Evolutionary conservation across 1,140 invertebrate genomes (phyloP).

Genomic region (Ditylenchus dipsaci): DNA sequence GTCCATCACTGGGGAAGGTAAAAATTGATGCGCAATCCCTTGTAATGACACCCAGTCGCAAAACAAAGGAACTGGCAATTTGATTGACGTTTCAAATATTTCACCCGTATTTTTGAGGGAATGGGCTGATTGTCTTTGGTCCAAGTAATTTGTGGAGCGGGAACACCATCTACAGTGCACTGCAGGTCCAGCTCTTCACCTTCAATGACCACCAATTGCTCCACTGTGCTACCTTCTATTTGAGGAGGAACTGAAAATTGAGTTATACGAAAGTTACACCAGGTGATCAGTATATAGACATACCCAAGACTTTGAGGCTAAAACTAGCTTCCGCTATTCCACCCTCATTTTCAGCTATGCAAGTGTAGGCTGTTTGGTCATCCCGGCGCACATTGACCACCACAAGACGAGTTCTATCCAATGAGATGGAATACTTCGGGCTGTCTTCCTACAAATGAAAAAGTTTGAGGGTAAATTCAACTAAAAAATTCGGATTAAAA

Average conservation of each 20-base stretch:
- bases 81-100: background rate
- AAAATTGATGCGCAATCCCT: too few species aligned
- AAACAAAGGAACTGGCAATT: too few species aligned
- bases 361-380: conserved; percentile 75
- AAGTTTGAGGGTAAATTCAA: background rate
- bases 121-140: conserved; percentile 31
- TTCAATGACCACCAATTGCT: conserved; percentile 70
- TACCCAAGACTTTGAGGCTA: conserved; percentile 62
- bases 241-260: conserved; percentile 60
- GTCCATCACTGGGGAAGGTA: too few species aligned
- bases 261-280: conserved; percentile 11
- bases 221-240: conserved; percentile 39
- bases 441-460: background rate
- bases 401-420: conserved; percentile 61
- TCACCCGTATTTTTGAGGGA: background rate
- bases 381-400: conserved; percentile 72
- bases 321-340: conserved; percentile 65
- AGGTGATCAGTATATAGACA: too few species aligned
- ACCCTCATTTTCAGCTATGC: conserved; percentile 74
- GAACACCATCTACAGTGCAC: conserved; percentile 43
- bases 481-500: background rate
- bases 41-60: too few species aligned
- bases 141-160: conserved; percentile 41
- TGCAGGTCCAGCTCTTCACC: conserved; percentile 64
- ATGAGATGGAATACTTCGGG: conserved; percentile 26